Percentiles rank a stretch among this genome's conserved stretches.
phyloP scores from a whole-genome alignment of 2,113 vertebrate species.

The Cynopterus brachyotis region DNA sequence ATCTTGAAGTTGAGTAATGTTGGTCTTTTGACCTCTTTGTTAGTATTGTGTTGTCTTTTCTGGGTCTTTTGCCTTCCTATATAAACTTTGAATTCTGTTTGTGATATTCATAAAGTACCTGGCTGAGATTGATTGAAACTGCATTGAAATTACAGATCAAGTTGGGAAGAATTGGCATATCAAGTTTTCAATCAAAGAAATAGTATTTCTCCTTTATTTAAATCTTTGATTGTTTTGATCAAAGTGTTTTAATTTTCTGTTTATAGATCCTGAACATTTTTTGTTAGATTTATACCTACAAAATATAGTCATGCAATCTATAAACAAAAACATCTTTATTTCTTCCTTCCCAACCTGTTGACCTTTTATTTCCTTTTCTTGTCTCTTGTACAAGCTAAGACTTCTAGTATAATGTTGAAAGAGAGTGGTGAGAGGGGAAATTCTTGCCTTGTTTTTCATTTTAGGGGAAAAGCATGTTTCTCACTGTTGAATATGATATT shows the following conservation, averaged over 20 bases:
- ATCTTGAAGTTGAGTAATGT: background rate
- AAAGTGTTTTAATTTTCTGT: background rate
- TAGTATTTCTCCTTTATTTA: background rate
- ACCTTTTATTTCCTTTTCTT: background rate
- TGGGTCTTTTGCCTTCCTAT: background rate
- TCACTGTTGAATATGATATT: background rate
- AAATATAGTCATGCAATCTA: background rate
- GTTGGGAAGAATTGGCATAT: background rate
- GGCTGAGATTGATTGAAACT: background rate
- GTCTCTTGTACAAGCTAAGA: background rate
- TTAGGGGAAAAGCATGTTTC: background rate
- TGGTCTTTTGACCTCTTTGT: background rate
- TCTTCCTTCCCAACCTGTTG: background rate
- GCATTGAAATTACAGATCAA: background rate
- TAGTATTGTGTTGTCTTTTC: background rate
- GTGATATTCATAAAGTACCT: background rate
- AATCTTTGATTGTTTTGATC: background rate
- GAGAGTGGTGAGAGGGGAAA: background rate
- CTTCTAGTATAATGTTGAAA: background rate
- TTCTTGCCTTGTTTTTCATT: background rate
- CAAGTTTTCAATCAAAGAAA: background rate
- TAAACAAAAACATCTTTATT: background rate
- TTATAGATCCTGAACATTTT: background rate
- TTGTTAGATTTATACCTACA: background rate
- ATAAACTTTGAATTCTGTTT: background rate